phyloP scores from a whole-genome alignment of 2,113 vertebrate genomes.

The Chionomys nivalis region DNA sequence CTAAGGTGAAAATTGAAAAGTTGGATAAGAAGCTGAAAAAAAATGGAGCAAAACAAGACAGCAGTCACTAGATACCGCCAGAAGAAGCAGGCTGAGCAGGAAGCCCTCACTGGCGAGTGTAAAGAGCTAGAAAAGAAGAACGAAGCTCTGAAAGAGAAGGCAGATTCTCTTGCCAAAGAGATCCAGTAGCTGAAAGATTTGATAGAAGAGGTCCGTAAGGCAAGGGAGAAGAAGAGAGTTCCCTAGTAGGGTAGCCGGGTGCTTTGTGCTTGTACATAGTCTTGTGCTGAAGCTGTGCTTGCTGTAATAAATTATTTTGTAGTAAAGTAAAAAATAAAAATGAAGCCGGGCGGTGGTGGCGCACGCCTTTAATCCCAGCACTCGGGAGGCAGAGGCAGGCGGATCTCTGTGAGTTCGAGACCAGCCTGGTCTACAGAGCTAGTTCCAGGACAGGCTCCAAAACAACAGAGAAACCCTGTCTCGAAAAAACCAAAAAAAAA shows the following conservation, averaged over 20 bases:
- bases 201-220: slow-evolving; percentile 94
- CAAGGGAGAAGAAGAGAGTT: slow-evolving; percentile 87
- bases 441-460: too few relatives aligned
- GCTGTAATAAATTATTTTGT: slow-evolving; percentile 91
- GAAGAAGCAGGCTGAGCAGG: slow-evolving; percentile 95
- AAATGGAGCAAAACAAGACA: slow-evolving; percentile 99
- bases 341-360: too few relatives aligned
- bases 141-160: slow-evolving; percentile 89
- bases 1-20: slow-evolving; percentile 89
- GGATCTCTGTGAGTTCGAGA: too few relatives aligned
- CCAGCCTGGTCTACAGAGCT: too few relatives aligned
- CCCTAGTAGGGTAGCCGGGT: slow-evolving; percentile 74
- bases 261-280: slow-evolving; percentile 85
- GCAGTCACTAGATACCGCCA: slow-evolving; percentile 96
- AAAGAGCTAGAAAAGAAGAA: slow-evolving; percentile 92
- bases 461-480: too few relatives aligned
- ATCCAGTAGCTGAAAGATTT: slow-evolving; percentile 96
- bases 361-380: too few relatives aligned
- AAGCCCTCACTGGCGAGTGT: slow-evolving; percentile 87
- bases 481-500: too few relatives aligned
- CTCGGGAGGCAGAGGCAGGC: too few relatives aligned
- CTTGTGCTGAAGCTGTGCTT: slow-evolving; percentile 73
- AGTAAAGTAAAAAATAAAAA: too few relatives aligned
- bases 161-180: slow-evolving; percentile 93
- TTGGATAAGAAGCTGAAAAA: slow-evolving; percentile 95